Evolutionary conservation across 2,888 invertebrate genomes (phyloP).

Genomic region (Chaitophorus viminalis): DNA sequence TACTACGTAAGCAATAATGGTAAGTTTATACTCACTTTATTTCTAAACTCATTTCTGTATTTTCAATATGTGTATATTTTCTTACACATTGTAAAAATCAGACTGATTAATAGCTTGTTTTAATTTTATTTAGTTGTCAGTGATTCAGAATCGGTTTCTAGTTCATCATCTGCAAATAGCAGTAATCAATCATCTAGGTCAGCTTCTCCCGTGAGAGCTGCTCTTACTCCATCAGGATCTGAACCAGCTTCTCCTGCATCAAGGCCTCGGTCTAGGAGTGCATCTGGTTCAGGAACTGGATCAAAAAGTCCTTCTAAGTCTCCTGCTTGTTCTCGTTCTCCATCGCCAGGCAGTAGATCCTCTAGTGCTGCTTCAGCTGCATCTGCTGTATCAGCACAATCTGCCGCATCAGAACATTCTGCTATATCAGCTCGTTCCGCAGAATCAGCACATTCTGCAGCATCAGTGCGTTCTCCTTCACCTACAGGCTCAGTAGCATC

Average conservation of each 20-base stretch:
- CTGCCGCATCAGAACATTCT: conserved; percentile 58
- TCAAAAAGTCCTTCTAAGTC: conserved; percentile 56
- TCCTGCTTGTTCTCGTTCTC: conserved; percentile 67
- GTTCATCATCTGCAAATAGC: conserved; percentile 62
- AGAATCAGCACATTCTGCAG: neutral
- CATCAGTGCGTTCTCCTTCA: conserved; percentile 62
- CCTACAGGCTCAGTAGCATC: conserved; percentile 57
- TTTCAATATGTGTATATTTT: neutral
- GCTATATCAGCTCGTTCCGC: conserved; percentile 58
- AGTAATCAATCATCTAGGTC: conserved; percentile 63
- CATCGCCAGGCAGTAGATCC: conserved; percentile 68
- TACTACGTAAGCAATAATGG: neutral
- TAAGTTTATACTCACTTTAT: neutral
- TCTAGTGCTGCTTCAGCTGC: conserved; percentile 68
- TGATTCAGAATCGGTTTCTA: conserved; percentile 61
- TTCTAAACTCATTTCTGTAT: too few species aligned
- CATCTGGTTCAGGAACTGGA: conserved; percentile 64
- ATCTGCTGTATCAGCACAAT: conserved; percentile 31
- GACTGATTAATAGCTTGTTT: neutral
- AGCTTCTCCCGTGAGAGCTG: conserved; percentile 50
- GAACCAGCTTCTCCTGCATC: conserved; percentile 64
- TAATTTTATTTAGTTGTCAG: conserved; percentile 40
- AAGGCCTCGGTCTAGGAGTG: conserved; percentile 66
- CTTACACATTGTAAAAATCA: neutral
- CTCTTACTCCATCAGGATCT: conserved; percentile 63